These are phyloP conservation scores for Phthorimaea operculella DNA, from an alignment of 1,140 invertebrate species.

Conservation along the genomic window DNA sequence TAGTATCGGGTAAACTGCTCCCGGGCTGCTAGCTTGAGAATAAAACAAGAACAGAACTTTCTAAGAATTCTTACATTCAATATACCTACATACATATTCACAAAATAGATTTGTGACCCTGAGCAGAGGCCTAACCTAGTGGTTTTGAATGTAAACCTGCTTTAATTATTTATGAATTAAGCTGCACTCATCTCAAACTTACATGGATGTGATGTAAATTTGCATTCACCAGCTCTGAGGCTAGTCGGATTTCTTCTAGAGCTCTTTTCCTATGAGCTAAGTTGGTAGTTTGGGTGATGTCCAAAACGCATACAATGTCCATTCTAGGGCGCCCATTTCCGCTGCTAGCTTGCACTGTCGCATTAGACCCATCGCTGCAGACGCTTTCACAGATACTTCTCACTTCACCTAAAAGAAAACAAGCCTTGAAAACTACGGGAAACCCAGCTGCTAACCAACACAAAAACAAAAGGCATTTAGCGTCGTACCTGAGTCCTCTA, in stretches of 20 bases:
- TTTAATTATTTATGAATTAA: no score
- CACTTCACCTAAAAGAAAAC: conserved; percentile 62
- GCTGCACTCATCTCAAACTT: conserved; percentile 23
- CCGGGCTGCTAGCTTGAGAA: no score
- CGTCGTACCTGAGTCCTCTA: conserved; percentile 50
- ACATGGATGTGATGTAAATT: conserved; percentile 88
- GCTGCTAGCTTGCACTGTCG: conserved; percentile 69
- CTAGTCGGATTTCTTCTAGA: conserved; percentile 85
- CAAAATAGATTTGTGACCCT: no score
- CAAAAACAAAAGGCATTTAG: conserved; percentile 13
- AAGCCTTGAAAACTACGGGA: conserved; percentile 11
- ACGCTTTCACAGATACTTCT: conserved; percentile 78
- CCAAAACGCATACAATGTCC: conserved; percentile 93
- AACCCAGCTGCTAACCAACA: conserved; percentile 27
- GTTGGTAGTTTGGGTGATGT: conserved; percentile 79
- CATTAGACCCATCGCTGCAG: conserved; percentile 78
- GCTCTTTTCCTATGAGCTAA: conserved; percentile 80
- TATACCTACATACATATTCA: no score
- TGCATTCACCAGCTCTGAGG: conserved; percentile 81
- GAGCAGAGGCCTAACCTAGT: no score
- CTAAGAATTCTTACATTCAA: no score
- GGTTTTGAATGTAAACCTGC: no score
- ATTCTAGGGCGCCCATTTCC: conserved; percentile 73
- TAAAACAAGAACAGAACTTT: no score
- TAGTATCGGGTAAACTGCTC: no score